Base-by-base conservation (phyloP, 2,797 vertebrate genomes). In the Melanotaenia pygmaea region DNA sequence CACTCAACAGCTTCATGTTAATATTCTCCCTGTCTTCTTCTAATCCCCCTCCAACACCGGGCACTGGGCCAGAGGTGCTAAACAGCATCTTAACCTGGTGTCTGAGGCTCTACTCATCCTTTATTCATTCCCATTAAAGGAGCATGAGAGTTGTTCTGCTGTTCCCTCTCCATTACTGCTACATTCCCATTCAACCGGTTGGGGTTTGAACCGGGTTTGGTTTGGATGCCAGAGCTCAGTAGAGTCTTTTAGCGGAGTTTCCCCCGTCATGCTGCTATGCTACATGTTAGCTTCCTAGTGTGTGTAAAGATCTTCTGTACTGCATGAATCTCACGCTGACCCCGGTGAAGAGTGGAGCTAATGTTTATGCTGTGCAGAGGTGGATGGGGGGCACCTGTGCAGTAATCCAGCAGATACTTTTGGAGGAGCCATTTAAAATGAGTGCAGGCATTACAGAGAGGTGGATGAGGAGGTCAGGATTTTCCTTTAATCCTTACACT, bases 101-200 rank as follows among this genome's bases (percentile, higher is more conserved):
- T 91, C 82, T 84, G 85, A 86, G 84, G 73, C 65, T 67, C 74
- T 10, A 74, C 81, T 87, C 86, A 92, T 91, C 83, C 88, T 89
- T 91, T 89, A 90, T 90, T 90, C 82, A 91, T 91, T 70, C 77
- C 83, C 88, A 90, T 91, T 88, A 91, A 90, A 89, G 83, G 79
- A 86, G 85, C 87, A 88, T 77, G 83, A 89, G 88, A 83, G 83
- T 81, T 84, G 86, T 81, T 86, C 81, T 76, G 67, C 81, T 53
- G 73, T 62, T 30, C 72, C 73, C 59, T 73, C 75, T 84, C 87
- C 87, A 86, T 90, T 89, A 88, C 16, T 45, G 43, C 43, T 32
- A 32, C 32, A 32, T 5, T 7, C 6, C 5, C 5, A 32, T 32
- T 5, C 32, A 32, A 32, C 6, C 6, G 8, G 8, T 11, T 37